A percentile compares a stretch with the other conserved stretches of the same genome.
These are phyloP conservation scores for Schizaphis graminum DNA, from an alignment of 2,888 invertebrate genomes.

Conservation along the genomic window DNA sequence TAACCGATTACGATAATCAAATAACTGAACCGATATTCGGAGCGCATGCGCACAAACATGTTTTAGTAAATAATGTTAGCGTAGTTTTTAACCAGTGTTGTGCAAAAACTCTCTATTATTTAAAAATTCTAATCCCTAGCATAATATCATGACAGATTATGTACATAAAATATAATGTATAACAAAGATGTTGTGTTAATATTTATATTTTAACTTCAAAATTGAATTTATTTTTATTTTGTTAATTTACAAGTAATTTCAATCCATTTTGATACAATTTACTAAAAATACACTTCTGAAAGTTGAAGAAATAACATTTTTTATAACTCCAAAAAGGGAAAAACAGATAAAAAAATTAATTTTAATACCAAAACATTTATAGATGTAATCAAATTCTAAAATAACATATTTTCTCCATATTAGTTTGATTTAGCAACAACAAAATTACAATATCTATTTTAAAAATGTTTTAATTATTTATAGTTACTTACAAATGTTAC, in stretches of 20 bases:
- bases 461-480: background rate
- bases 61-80: too few species aligned
- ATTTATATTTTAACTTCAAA: too few species aligned
- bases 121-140: background rate
- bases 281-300: background rate
- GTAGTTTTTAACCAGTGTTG: too few species aligned
- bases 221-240: too few species aligned
- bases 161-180: too few species aligned
- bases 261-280: background rate
- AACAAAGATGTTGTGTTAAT: too few species aligned
- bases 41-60: too few species aligned
- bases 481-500: constrained; percentile 51
- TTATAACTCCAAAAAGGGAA: background rate
- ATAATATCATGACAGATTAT: background rate
- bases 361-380: background rate
- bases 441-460: background rate
- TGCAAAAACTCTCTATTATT: too few species aligned
- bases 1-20: too few species aligned
- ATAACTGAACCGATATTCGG: too few species aligned
- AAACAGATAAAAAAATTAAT: background rate
- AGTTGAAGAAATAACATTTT: background rate
- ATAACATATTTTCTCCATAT: background rate
- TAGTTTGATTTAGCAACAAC: background rate
- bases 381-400: background rate
- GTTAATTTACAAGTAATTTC: too few species aligned